Evolutionary conservation across 2,888 invertebrate species (phyloP).

Genomic region (Julus scanicus): DNA sequence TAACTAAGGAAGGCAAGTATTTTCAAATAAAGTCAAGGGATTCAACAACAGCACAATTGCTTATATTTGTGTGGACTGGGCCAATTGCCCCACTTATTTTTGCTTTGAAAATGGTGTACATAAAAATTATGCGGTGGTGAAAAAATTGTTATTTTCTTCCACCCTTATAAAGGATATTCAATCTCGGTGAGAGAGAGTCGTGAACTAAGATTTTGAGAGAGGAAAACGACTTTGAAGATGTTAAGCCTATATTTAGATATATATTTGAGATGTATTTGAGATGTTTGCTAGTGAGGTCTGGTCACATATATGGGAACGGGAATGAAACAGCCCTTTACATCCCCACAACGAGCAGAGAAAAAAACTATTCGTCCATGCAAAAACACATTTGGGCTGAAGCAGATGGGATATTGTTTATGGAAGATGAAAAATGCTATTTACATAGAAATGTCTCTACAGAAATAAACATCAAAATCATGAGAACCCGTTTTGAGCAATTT

Average conservation of each 20-base stretch:
- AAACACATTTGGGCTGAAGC: background rate
- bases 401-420: background rate
- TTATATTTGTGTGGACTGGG: background rate
- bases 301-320: background rate
- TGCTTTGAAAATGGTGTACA: background rate
- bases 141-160: background rate
- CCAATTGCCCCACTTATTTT: conserved; percentile 33
- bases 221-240: background rate
- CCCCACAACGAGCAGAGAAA: background rate
- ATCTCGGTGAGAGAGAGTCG: background rate
- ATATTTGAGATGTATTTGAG: background rate
- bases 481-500: background rate
- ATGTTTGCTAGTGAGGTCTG: background rate
- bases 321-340: background rate
- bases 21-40: background rate
- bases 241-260: background rate
- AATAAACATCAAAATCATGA: background rate
- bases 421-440: background rate
- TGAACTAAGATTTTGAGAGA: conserved; percentile 8
- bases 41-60: background rate
- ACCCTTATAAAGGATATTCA: conserved; percentile 2
- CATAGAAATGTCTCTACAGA: background rate
- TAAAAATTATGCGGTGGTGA: background rate
- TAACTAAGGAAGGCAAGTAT: background rate
- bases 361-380: background rate